Conservation (phyloP, 92 coral and sea anemone genomes). For the Porites lobata region DNA sequence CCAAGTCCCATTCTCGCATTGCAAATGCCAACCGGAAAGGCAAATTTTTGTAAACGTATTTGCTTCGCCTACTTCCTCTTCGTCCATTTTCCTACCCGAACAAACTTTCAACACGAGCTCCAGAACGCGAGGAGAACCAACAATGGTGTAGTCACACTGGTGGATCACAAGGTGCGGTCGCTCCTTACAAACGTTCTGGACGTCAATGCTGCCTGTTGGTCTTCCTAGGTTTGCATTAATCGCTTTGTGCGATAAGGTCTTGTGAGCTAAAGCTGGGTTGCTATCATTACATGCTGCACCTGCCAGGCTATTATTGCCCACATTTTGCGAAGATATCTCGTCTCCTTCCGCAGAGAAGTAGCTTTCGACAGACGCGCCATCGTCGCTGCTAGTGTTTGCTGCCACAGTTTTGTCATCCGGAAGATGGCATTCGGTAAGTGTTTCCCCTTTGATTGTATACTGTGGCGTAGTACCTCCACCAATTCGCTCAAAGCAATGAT, state of each 20-base stretch:
- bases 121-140: conserved; percentile 40
- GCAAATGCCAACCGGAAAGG: conserved; percentile 51
- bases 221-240: background rate
- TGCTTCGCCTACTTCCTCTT: conserved; percentile 50
- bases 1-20: conserved; percentile 20
- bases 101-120: conserved; percentile 19
- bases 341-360: background rate
- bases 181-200: background rate
- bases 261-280: background rate
- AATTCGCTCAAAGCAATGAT: background rate
- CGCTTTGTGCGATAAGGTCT: background rate
- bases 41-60: conserved; percentile 28
- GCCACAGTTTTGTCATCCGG: background rate
- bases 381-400: background rate
- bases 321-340: background rate
- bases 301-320: background rate
- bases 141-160: conserved; percentile 27
- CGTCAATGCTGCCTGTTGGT: background rate
- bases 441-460: background rate
- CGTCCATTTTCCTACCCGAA: conserved; percentile 16
- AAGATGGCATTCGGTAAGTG: background rate
- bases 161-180: background rate
- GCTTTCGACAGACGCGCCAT: background rate
- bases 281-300: background rate
- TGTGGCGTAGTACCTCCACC: background rate